phyloP scores from a whole-genome alignment of 2,888 invertebrate genomes.

The Trisateles emortualis region DNA sequence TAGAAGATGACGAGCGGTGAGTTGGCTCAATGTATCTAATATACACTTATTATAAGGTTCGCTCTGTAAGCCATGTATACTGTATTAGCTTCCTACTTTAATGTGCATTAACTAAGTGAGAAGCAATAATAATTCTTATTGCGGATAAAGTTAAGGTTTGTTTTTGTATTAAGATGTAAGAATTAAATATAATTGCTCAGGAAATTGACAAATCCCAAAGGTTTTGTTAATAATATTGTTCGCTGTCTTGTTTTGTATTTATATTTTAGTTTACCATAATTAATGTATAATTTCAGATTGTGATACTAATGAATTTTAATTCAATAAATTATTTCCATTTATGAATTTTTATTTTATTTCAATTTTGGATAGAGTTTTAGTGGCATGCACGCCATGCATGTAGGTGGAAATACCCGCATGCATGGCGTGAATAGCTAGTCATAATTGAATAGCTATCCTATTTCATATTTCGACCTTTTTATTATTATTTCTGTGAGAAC shows the following conservation, averaged over 20 bases:
- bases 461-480: no score
- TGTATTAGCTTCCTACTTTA: no score
- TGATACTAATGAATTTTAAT: constrained; percentile 7
- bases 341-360: constrained; percentile 1
- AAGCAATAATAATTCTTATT: background rate
- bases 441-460: no score
- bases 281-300: constrained; percentile 6
- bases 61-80: no score
- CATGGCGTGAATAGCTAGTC: no score
- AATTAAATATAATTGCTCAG: constrained; percentile 1
- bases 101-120: no score
- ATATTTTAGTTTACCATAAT: background rate
- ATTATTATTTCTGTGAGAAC: no score
- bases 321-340: constrained; percentile 12
- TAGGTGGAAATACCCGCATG: no score
- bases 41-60: no score
- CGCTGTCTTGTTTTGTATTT: constrained; percentile 7
- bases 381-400: no score
- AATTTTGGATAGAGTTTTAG: background rate
- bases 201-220: background rate
- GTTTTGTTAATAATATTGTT: background rate
- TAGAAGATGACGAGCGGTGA: no score
- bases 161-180: background rate
- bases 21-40: no score
- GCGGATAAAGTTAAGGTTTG: background rate